Conservation (phyloP, 1,140 invertebrate species). For the Probaryconus sp. region DNA sequence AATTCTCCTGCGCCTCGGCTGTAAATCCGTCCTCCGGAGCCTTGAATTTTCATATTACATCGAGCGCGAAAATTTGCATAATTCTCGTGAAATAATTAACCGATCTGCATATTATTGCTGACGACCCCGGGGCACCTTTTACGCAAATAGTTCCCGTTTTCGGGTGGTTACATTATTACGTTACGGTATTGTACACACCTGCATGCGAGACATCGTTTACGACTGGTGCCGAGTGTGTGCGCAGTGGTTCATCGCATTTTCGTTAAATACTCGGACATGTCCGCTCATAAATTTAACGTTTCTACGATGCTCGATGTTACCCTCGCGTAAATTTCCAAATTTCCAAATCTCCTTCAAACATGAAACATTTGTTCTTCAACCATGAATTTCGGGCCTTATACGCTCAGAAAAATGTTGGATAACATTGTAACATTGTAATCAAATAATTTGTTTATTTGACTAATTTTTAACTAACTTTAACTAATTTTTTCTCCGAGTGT, state of each 20-base stretch:
- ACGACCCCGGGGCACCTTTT: slow-evolving; percentile 42
- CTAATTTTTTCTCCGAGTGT: no score
- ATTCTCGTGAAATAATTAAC: slow-evolving; percentile 71
- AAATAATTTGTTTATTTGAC: no score
- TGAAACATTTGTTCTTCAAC: no score
- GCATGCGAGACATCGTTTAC: slow-evolving; percentile 59
- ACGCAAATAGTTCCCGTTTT: slow-evolving; percentile 49
- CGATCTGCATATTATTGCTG: slow-evolving; percentile 70
- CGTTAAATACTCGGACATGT: slow-evolving; percentile 58
- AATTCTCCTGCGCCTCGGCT: neutral
- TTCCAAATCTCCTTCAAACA: no score
- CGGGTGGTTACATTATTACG: slow-evolving; percentile 48
- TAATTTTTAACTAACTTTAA: no score
- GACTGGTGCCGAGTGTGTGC: slow-evolving; percentile 55
- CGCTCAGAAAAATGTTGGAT: no score
- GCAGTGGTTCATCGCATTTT: slow-evolving; percentile 59
- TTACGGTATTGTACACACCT: slow-evolving; percentile 57
- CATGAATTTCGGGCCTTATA: no score
- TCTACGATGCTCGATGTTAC: slow-evolving; percentile 53
- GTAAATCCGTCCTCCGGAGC: slow-evolving; percentile 15
- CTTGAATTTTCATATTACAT: slow-evolving; percentile 65
- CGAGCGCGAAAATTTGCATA: slow-evolving; percentile 65
- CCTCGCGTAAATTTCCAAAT: slow-evolving; percentile 32
- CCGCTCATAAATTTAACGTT: slow-evolving; percentile 56
- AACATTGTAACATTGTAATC: no score